phyloP scores from a whole-genome alignment of 2,113 vertebrate genomes.

The Notothenia rossii region DNA sequence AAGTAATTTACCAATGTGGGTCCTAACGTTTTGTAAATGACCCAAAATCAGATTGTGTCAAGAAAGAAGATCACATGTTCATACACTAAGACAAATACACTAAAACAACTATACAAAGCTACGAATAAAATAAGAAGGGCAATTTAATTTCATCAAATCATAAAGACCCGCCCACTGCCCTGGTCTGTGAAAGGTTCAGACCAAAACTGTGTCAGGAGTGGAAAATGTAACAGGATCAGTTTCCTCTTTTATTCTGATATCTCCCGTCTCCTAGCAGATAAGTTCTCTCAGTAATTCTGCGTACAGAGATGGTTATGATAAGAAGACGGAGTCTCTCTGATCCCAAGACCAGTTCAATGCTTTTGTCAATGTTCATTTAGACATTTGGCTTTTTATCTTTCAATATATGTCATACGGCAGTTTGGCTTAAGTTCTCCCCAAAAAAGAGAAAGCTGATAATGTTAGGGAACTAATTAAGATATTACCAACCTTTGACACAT shows the following conservation, averaged over 20 bases:
- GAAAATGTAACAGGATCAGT: conserved; percentile 23
- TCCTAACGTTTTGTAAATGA: too few relatives aligned
- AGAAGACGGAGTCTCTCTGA: conserved; percentile 31
- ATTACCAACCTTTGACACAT: conserved; percentile 94
- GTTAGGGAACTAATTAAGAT: not conserved
- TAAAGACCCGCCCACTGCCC: not conserved
- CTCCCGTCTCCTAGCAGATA: conserved; percentile 18
- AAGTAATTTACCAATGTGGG: too few relatives aligned
- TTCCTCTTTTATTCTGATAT: conserved; percentile 44
- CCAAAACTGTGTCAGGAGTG: conserved; percentile 7
- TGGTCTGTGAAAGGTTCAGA: not conserved
- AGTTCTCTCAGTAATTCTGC: conserved; percentile 29
- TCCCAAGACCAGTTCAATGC: conserved; percentile 22
- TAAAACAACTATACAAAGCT: not conserved
- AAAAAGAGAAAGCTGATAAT: not conserved
- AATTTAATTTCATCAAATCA: not conserved
- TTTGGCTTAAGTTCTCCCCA: not conserved
- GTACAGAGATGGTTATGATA: conserved; percentile 51
- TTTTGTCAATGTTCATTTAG: not conserved
- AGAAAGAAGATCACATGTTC: not conserved
- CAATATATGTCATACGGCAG: not conserved
- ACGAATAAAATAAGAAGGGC: not conserved
- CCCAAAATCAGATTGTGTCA: not conserved
- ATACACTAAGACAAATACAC: not conserved
- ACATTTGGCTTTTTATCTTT: not conserved